These are phyloP conservation scores for Sebastes schlegelii DNA, from an alignment of 2,113 vertebrate species.

Conservation along the genomic window DNA sequence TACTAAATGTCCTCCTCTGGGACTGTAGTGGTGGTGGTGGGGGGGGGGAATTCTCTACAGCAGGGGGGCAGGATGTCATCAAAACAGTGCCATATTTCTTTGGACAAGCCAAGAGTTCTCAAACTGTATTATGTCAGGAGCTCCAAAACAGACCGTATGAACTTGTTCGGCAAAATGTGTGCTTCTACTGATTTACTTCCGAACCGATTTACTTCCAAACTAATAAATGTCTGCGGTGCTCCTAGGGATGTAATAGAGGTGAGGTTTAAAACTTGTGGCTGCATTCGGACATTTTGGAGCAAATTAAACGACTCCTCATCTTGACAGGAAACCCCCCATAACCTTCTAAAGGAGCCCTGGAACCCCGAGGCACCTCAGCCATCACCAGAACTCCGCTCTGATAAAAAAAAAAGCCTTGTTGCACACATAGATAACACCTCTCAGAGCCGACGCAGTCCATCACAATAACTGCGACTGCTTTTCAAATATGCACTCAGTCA, in stretches of 20 bases:
- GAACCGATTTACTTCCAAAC: slow-evolving; percentile 16
- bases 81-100: slow-evolving; percentile 17
- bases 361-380: not conserved
- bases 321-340: slow-evolving; percentile 39
- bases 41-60: not conserved
- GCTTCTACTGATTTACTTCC: slow-evolving; percentile 22
- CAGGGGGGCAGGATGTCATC: slow-evolving; percentile 25
- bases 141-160: slow-evolving; percentile 9
- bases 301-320: slow-evolving; percentile 55
- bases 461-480: slow-evolving; percentile 57
- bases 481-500: slow-evolving; percentile 67
- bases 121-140: not conserved
- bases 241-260: not conserved
- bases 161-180: slow-evolving; percentile 10
- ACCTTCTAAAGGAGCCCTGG: slow-evolving; percentile 1
- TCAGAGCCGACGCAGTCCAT: slow-evolving; percentile 41
- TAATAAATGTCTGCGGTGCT: slow-evolving; percentile 12
- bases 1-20: slow-evolving; percentile 33
- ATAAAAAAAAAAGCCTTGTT: not conserved
- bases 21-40: slow-evolving; percentile 5
- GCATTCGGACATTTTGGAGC: slow-evolving; percentile 25
- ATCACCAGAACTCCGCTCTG: not conserved
- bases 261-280: slow-evolving; percentile 10
- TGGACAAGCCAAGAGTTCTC: not conserved
- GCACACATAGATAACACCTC: slow-evolving; percentile 19